A percentile compares a stretch with the other conserved stretches of the same genome.
phyloP scores from a whole-genome alignment of 2,797 vertebrate genomes.

The Onychomys arenicola region DNA sequence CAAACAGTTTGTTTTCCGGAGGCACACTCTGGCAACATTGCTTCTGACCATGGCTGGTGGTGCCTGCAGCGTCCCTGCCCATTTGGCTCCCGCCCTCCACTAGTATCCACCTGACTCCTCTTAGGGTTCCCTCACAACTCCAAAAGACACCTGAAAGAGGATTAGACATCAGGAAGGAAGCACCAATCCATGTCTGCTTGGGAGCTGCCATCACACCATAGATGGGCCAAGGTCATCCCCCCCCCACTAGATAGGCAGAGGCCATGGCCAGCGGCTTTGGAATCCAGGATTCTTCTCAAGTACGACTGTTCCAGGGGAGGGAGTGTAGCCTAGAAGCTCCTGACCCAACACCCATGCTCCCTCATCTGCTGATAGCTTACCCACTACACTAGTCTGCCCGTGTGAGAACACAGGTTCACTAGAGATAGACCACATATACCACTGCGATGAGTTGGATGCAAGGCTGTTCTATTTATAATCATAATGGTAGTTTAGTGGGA shows the following conservation, averaged over 20 bases:
- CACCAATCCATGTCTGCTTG: fast-evolving
- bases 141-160: background rate
- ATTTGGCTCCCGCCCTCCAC: background rate
- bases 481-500: background rate
- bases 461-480: background rate
- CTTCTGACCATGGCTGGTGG: background rate
- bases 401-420: background rate
- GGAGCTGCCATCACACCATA: fast-evolving
- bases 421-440: background rate
- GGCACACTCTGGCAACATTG: fast-evolving
- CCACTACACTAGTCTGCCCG: fast-evolving
- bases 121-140: background rate
- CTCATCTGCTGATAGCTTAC: background rate
- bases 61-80: background rate
- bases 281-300: background rate
- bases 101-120: background rate
- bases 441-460: background rate
- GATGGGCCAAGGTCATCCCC: fast-evolving
- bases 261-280: fast-evolving
- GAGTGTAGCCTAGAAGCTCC: background rate
- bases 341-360: background rate
- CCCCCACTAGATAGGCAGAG: background rate
- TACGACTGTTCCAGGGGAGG: background rate
- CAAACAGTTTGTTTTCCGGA: background rate
- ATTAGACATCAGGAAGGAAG: background rate